Percentiles rank a stretch among this genome's conserved stretches.
These are phyloP conservation scores for Incurvaria masculella DNA, from an alignment of 2,888 invertebrate genomes.

Conservation along the genomic window DNA sequence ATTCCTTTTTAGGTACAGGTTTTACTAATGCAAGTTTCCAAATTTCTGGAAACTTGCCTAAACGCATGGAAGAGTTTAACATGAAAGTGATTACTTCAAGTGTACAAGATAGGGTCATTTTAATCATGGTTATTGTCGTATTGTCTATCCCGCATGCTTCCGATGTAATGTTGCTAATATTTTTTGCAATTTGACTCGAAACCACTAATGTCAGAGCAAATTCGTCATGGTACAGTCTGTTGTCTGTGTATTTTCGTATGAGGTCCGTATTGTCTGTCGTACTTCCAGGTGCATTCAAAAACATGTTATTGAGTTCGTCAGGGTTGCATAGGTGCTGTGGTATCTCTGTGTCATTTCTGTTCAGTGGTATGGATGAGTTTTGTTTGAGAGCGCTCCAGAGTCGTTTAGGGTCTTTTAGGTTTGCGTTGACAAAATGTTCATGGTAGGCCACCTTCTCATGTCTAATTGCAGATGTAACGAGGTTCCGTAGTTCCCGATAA, in stretches of 20 bases:
- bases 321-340: neutral
- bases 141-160: neutral
- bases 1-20: neutral
- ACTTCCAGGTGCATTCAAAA: neutral
- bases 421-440: neutral
- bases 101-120: neutral
- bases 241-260: neutral
- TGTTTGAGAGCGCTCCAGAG: neutral
- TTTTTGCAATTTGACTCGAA: neutral
- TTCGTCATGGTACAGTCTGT: neutral
- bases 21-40: neutral
- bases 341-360: neutral
- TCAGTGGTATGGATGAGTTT: neutral
- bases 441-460: conserved; percentile 1
- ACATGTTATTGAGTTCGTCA: neutral
- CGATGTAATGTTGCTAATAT: neutral
- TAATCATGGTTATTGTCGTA: neutral
- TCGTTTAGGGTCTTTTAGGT: neutral
- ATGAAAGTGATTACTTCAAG: neutral
- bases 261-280: neutral
- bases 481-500: conserved; percentile 1
- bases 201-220: neutral
- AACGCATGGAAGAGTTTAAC: neutral
- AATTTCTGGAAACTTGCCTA: neutral
- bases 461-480: neutral